Conservation (phyloP, 2,113 vertebrate genomes). For the Mormoops blainvillei region DNA sequence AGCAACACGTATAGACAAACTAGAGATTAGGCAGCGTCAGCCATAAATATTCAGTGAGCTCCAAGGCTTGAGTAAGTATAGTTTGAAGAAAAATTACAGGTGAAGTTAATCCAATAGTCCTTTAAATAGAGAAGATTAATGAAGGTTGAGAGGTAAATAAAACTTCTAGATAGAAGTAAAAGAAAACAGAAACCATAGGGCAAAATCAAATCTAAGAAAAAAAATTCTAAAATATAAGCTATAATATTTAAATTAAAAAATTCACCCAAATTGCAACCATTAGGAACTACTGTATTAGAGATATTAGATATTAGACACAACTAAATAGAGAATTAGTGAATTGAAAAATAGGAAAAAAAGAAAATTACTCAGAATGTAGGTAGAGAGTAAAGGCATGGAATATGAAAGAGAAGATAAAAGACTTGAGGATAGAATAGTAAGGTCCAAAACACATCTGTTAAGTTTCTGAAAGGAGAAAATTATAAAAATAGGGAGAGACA, state of each 20-base stretch:
- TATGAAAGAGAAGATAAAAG: not conserved
- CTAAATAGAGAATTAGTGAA: not conserved
- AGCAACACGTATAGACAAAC: not conserved
- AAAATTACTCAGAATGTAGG: not conserved
- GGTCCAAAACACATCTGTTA: not conserved
- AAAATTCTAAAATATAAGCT: not conserved
- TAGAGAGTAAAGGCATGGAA: not conserved
- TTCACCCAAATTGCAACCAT: not conserved
- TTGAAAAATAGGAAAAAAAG: not conserved
- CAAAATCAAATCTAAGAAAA: not conserved
- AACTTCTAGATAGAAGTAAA: not conserved
- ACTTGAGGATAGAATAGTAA: not conserved
- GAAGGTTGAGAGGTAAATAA: not conserved
- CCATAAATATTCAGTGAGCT: not conserved
- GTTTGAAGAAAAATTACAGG: not conserved
- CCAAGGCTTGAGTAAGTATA: not conserved
- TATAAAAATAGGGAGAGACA: not conserved
- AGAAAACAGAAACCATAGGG: not conserved
- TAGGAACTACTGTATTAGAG: not conserved
- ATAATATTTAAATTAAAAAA: not conserved
- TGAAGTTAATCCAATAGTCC: not conserved
- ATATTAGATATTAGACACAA: not conserved
- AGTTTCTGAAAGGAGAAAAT: not conserved
- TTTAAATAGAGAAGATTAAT: not conserved
- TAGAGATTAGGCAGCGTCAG: not conserved